Base-by-base conservation (phyloP, 2,888 invertebrate species). In the Drosophila mulleri region DNA sequence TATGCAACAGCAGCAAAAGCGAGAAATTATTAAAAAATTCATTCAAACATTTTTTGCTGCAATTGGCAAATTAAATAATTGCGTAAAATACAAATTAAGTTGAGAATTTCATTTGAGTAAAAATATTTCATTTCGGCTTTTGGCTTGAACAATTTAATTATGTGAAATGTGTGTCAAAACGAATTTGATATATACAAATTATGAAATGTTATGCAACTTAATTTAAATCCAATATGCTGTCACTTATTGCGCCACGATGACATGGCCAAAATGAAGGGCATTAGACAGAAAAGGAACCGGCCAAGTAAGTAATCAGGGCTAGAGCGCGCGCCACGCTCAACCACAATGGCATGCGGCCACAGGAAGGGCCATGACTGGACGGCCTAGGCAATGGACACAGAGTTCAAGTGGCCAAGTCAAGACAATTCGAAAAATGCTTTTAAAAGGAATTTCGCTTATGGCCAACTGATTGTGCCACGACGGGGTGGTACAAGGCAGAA, bases 401-500 rank as follows among this genome's bases (percentile, higher is more conserved):
- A 75, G 85, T 79, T 82, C 84, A 84, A 84, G 84, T 84, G 89
- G 80, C 77, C 78, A 72, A 88, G 89, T 81, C 84, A 83, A 89
- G 89, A 87, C 89, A 86, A 89, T 84, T 87, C 88, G 70, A 79
- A 73, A 88, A 86, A 86, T 88, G 88, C 89, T 79, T 82, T 89
- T 88, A 85, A 88, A 82, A 88, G 85, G 80, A 84, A 89, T 85
- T 88, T 88, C 89, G 83, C 84, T 84, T 87, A 89, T 89, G 79
- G 89, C 45, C 87, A 84, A 84, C 84, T 83, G 87, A 89, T 84
- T 89, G 89, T 83, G 70, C 79, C 80, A 76, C 54, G 26, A n/a
- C 23, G 52, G 37, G 26, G 39, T 9, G 54, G 54, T 39, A 26
- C 39, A 26, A 18, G 39, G 54, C 74, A 68, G 52, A 37, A 37